Evolutionary conservation across 1,140 invertebrate genomes (phyloP).

Genomic region (Trypoxylus dichotomus): DNA sequence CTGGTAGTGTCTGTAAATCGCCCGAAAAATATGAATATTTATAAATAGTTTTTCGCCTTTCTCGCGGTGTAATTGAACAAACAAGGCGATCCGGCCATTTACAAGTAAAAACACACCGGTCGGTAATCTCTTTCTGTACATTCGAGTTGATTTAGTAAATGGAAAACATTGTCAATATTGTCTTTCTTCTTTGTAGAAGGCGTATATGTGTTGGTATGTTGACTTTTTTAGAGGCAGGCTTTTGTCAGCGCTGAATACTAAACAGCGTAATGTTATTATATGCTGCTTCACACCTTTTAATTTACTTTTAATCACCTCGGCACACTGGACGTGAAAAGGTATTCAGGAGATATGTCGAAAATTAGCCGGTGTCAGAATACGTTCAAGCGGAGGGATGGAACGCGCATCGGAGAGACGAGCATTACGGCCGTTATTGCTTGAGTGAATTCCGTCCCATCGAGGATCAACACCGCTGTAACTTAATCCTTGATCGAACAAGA

Average conservation of each 20-base stretch:
- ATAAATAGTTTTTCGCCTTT: constrained; percentile 23
- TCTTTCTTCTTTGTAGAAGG: constrained; percentile 20
- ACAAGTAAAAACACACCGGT: constrained; percentile 21
- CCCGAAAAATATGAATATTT: constrained; percentile 20
- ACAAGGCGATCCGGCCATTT: constrained; percentile 14
- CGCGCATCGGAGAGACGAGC: constrained; percentile 36
- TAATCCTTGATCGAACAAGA: constrained; percentile 41
- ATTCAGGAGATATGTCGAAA: constrained; percentile 15
- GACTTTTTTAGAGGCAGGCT: constrained; percentile 26
- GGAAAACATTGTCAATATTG: constrained; percentile 32
- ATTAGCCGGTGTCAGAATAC: constrained; percentile 33
- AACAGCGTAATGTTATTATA: constrained; percentile 29
- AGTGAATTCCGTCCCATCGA: constrained; percentile 40
- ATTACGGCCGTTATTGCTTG: constrained; percentile 41
- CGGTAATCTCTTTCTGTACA: constrained; percentile 15
- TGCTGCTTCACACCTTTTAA: constrained; percentile 39
- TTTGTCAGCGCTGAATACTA: constrained; percentile 31
- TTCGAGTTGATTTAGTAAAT: constrained; percentile 29
- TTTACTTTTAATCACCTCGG: constrained; percentile 39
- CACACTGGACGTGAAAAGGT: constrained; percentile 22
- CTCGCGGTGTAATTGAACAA: constrained; percentile 17
- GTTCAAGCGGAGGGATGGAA: constrained; percentile 10
- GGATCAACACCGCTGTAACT: constrained; percentile 37
- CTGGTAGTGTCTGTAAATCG: background rate
- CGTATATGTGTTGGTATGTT: constrained; percentile 25